These are phyloP conservation scores for Balaenoptera acutorostrata DNA, from an alignment of 2,113 vertebrate genomes.

Conservation along the genomic window DNA sequence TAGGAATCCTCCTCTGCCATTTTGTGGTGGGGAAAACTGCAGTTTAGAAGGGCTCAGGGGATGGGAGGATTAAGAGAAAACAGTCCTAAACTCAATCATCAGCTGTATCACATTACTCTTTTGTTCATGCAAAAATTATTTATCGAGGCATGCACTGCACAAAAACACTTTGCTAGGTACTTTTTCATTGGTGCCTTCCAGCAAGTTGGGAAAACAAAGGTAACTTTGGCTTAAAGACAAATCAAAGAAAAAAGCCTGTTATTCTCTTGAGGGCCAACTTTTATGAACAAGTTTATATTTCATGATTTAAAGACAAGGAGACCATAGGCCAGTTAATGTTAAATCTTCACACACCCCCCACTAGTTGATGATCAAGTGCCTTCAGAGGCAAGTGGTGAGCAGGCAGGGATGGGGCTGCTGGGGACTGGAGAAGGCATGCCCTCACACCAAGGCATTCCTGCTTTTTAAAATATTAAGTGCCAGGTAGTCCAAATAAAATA, in stretches of 20 bases:
- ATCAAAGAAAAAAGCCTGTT: background rate
- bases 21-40: background rate
- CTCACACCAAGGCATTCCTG: background rate
- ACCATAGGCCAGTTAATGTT: background rate
- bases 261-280: background rate
- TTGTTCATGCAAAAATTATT: slow-evolving; percentile 1
- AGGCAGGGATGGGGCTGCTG: background rate
- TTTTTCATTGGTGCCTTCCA: background rate
- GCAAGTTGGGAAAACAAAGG: background rate
- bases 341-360: background rate
- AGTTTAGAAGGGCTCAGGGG: background rate
- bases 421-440: background rate
- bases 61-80: background rate
- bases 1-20: background rate
- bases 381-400: background rate
- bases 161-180: background rate
- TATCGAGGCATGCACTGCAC: background rate
- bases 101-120: background rate
- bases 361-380: background rate
- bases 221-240: slow-evolving; percentile 11
- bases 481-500: background rate
- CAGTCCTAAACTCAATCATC: background rate
- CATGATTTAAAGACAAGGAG: background rate
- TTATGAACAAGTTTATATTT: background rate
- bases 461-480: background rate